Conservation (phyloP, 2,888 invertebrate genomes). For the Hedychridium roseum region DNA sequence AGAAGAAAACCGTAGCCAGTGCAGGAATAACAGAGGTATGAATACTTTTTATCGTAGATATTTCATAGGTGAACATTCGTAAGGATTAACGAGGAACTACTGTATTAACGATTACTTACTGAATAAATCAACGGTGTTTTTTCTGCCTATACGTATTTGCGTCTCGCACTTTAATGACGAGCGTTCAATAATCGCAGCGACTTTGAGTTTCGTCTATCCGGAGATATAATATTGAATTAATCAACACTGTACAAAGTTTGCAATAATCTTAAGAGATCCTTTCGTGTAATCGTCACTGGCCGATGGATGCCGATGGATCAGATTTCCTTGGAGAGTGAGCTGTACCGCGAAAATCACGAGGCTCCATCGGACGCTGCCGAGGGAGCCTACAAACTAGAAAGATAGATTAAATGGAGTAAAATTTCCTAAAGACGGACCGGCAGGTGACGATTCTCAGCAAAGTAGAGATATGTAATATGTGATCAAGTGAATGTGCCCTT, state of each 20-base stretch:
- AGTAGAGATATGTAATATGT: conserved; percentile 50
- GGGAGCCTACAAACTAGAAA: too few species aligned
- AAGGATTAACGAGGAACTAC: conserved; percentile 48
- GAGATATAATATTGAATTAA: conserved; percentile 9
- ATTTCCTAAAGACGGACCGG: too few species aligned
- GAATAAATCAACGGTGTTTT: conserved; percentile 62
- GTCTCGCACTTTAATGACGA: conserved; percentile 49
- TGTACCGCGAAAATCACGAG: conserved; percentile 4
- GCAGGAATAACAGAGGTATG: conserved; percentile 45
- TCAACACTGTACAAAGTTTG: conserved; percentile 65
- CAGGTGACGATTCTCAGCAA: conserved; percentile 49
- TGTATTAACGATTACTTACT: conserved; percentile 57
- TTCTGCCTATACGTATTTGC: conserved; percentile 58
- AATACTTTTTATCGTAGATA: conserved; percentile 63
- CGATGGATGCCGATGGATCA: too few species aligned
- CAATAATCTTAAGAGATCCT: conserved; percentile 63
- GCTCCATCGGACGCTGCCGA: conserved; percentile 4
- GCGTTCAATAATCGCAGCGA: conserved; percentile 25
- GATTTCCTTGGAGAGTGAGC: conserved; percentile 19
- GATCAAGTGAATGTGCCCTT: conserved; percentile 62
- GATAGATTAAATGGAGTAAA: too few species aligned
- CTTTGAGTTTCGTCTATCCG: conserved; percentile 28
- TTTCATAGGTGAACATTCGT: conserved; percentile 54
- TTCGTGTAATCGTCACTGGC: conserved; percentile 56
- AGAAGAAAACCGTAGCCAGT: conserved; percentile 42